These are phyloP conservation scores for Microctonus aethiopoides DNA, from an alignment of 2,888 invertebrate species.

Conservation along the genomic window DNA sequence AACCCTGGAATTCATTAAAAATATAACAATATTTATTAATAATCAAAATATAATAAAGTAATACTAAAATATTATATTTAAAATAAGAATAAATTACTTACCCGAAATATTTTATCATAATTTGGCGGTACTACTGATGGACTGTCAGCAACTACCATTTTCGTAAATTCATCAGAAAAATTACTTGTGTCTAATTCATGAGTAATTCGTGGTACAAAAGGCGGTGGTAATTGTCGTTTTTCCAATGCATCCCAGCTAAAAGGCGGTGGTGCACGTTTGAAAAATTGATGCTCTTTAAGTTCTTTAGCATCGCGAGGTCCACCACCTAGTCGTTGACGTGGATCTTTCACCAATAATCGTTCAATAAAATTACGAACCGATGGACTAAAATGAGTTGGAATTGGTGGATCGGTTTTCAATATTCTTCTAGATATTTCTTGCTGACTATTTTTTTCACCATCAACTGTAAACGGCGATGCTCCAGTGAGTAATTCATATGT, in stretches of 20 bases:
- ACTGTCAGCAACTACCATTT: slow-evolving; percentile 90
- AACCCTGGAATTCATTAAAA: slow-evolving; percentile 74
- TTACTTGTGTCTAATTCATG: slow-evolving; percentile 94
- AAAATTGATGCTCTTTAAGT: slow-evolving; percentile 91
- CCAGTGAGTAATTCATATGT: slow-evolving; percentile 97
- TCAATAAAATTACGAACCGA: slow-evolving; percentile 82
- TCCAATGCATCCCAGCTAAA: slow-evolving; percentile 82
- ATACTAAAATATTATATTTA: too few relatives aligned
- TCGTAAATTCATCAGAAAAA: slow-evolving; percentile 97
- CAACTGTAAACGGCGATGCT: slow-evolving; percentile 96
- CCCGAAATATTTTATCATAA: slow-evolving; percentile 86
- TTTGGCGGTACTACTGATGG: slow-evolving; percentile 89
- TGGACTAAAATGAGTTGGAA: slow-evolving; percentile 83
- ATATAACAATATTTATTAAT: too few relatives aligned
- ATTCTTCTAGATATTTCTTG: slow-evolving; percentile 95
- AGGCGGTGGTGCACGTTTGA: slow-evolving; percentile 70
- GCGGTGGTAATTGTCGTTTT: slow-evolving; percentile 82
- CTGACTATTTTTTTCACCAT: slow-evolving; percentile 93
- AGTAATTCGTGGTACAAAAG: slow-evolving; percentile 88
- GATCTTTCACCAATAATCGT: slow-evolving; percentile 89
- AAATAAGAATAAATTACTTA: slow-evolving; percentile 23
- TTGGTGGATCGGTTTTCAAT: slow-evolving; percentile 87
- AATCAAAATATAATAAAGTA: background rate
- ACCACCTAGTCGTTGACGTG: slow-evolving; percentile 86
- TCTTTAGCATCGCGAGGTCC: slow-evolving; percentile 87